Base-by-base conservation (phyloP, 2,797 vertebrate genomes). In the Pyrrhura leucotis region DNA sequence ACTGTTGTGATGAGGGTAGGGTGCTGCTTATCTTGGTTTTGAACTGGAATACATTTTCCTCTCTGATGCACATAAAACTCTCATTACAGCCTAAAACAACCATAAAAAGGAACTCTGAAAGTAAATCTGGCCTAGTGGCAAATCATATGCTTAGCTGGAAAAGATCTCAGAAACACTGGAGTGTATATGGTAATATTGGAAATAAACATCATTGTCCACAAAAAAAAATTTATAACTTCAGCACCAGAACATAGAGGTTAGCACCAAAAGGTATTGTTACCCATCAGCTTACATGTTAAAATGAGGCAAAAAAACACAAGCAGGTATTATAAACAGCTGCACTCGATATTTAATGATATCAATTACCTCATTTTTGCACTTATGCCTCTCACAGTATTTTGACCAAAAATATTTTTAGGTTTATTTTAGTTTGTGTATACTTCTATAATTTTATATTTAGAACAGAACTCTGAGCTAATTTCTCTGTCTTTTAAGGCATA, bases 201-300 rank as follows among this genome's bases (percentile, higher is more conserved):
- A 90, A 22, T 67, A 85, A 93, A 86, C 9, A 39, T 79, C 18
- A 37, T 44, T 21, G 74, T 90, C 50, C 67, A 78, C 54, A 69
- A 59, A 58, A 86, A 76, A 58, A 9, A 84, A 76, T 31, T 39
- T 76, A 25, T 69, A 91, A 77, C 42, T 77, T 86, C 93, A 97
- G 95, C 95, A 97, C 95, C 95, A 92, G 69, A 87, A 93, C 21
- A 69, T 7, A 78, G 5, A 95, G 68, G 44, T 93, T 97, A 97
- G 97, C 97, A 97, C 95, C 96, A 96, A 72, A 95, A 88, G 14
- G 31, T 82, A 93, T 86, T 56, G 28, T 42, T 84, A 68, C 71
- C 23, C 40, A 83, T 88, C 63, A 83, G 35, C 39, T 80, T n/a
- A 75, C 44, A 66, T 44, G 20, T 74, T 68, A 58, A 88, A 85